A percentile compares a stretch with the other conserved stretches of the same genome.
phyloP scores from a whole-genome alignment of 2,113 vertebrate genomes.

The Pungitius pungitius region DNA sequence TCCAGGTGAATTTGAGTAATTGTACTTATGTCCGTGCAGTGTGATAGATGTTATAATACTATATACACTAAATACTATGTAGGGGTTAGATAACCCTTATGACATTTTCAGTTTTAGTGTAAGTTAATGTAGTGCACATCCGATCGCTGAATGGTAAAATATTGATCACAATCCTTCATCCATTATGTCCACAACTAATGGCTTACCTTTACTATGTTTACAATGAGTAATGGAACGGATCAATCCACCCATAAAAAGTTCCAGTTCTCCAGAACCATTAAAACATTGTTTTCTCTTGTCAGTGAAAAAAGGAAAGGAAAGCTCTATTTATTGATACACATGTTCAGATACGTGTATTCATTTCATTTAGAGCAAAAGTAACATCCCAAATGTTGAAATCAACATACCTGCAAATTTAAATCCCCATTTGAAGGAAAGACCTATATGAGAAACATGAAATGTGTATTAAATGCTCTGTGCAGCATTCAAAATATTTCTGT shows the following conservation, averaged over 20 bases:
- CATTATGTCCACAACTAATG: slow-evolving; percentile 4
- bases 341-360: too few relatives aligned
- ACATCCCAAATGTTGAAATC: too few relatives aligned
- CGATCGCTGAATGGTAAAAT: slow-evolving; percentile 4
- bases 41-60: neutral
- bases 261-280: neutral
- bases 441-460: too few relatives aligned
- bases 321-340: too few relatives aligned
- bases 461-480: neutral
- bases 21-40: neutral
- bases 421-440: too few relatives aligned
- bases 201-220: neutral
- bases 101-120: neutral
- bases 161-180: slow-evolving; percentile 18
- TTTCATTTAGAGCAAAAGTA: too few relatives aligned
- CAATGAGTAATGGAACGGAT: slow-evolving; percentile 10
- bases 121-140: neutral
- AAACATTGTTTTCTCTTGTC: neutral
- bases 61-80: too few relatives aligned
- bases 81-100: neutral
- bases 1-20: neutral
- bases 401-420: too few relatives aligned
- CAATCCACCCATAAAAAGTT: neutral
- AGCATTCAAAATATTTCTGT: slow-evolving; percentile 8
- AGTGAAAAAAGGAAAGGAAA: neutral